Evolutionary conservation across 2,797 vertebrate genomes (phyloP).

Genomic region (Bradypus variegatus): DNA sequence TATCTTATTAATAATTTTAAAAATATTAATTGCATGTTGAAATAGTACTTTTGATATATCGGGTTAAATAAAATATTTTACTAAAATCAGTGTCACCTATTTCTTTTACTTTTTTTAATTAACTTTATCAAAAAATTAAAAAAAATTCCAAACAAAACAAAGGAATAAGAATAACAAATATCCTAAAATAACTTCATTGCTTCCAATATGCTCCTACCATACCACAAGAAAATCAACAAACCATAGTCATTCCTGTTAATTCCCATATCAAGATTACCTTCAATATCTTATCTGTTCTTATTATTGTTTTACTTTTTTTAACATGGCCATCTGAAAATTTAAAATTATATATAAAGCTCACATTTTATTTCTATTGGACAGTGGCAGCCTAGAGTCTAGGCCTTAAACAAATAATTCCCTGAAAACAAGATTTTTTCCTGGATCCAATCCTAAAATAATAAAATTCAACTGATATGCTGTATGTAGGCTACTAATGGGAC

Average conservation of each 20-base stretch:
- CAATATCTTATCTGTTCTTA: too few relatives aligned
- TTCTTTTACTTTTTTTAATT: background rate
- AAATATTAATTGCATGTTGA: background rate
- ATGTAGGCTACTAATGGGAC: background rate
- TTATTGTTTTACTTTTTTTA: background rate
- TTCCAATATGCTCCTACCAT: too few relatives aligned
- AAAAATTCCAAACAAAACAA: too few relatives aligned
- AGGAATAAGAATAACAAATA: too few relatives aligned
- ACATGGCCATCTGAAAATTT: background rate
- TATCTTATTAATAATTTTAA: background rate
- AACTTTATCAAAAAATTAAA: too few relatives aligned
- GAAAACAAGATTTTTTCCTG: conserved; percentile 14
- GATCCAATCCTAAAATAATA: background rate
- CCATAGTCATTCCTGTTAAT: too few relatives aligned
- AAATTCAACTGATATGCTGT: background rate
- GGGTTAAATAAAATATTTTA: background rate
- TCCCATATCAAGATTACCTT: too few relatives aligned
- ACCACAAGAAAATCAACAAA: too few relatives aligned
- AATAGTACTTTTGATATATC: background rate
- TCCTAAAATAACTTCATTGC: too few relatives aligned
- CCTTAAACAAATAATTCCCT: background rate
- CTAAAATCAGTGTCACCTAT: background rate
- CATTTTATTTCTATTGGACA: conserved; percentile 19
- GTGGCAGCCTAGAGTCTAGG: background rate
- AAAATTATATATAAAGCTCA: background rate